phyloP scores from a whole-genome alignment of 1,140 invertebrate genomes.

The Semibalanus balanoides region DNA sequence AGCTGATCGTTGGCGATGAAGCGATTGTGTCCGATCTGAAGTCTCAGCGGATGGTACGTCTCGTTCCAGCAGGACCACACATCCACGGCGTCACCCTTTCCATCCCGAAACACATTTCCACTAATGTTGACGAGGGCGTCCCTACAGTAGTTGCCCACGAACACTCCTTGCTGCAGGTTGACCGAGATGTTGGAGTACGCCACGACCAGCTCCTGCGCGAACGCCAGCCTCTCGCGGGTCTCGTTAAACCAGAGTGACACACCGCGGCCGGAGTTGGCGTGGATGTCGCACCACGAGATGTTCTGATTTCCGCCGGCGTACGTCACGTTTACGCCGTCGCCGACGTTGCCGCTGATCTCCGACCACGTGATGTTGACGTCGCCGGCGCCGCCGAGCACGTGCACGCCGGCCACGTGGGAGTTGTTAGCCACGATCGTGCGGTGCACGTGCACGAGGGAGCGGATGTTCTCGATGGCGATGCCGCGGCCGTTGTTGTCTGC shows the following conservation, averaged over 20 bases:
- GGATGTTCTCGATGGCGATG: slow-evolving; percentile 64
- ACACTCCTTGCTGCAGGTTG: slow-evolving; percentile 68
- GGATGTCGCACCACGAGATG: slow-evolving; percentile 60
- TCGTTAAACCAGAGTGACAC: slow-evolving; percentile 70
- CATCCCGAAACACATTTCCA: slow-evolving; percentile 66
- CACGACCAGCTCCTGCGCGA: slow-evolving; percentile 68
- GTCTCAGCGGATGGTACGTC: slow-evolving; percentile 13
- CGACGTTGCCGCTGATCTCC: slow-evolving; percentile 75
- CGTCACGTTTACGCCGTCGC: slow-evolving; percentile 47
- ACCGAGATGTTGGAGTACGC: slow-evolving; percentile 71
- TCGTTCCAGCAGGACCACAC: slow-evolving; percentile 58
- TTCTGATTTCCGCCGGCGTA: slow-evolving; percentile 80
- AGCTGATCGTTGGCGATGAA: slow-evolving; percentile 62
- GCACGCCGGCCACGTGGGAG: slow-evolving; percentile 71
- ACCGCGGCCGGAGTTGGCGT: slow-evolving; percentile 60
- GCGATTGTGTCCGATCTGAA: slow-evolving; percentile 72
- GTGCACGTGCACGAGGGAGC: slow-evolving; percentile 63
- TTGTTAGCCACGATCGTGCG: slow-evolving; percentile 70
- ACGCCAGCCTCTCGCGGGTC: slow-evolving; percentile 43
- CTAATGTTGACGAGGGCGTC: slow-evolving; percentile 59
- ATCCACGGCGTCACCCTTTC: slow-evolving; percentile 55
- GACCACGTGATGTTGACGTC: slow-evolving; percentile 84
- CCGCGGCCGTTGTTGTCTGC: slow-evolving; percentile 85
- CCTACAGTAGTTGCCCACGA: slow-evolving; percentile 46
- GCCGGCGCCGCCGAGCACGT: slow-evolving; percentile 69